phyloP scores from a whole-genome alignment of 2,888 invertebrate genomes.

The Drosophila melanosoma region DNA sequence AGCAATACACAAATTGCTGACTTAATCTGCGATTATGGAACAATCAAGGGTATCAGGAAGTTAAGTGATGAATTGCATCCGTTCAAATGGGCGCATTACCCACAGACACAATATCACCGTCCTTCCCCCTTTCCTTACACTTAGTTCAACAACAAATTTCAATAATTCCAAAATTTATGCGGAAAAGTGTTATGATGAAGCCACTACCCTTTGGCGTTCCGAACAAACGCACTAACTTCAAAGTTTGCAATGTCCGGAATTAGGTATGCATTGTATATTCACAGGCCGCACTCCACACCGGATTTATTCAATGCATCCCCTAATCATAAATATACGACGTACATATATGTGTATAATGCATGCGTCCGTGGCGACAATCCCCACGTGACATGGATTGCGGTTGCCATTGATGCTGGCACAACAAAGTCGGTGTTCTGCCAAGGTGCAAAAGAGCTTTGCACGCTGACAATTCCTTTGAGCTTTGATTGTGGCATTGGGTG shows the following conservation, averaged over 20 bases:
- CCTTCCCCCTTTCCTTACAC: not conserved
- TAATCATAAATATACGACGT: slow-evolving; percentile 20
- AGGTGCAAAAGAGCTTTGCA: slow-evolving; percentile 67
- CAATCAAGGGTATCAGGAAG: slow-evolving; percentile 58
- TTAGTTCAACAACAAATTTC: slow-evolving; percentile 68
- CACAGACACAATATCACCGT: slow-evolving; percentile 9
- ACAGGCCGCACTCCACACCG: slow-evolving; percentile 1
- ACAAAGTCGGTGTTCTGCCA: slow-evolving; percentile 19
- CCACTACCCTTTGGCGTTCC: slow-evolving; percentile 44
- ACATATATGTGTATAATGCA: slow-evolving; percentile 47
- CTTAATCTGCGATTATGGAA: slow-evolving; percentile 54
- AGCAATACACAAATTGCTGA: slow-evolving; percentile 15
- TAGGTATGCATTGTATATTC: slow-evolving; percentile 24
- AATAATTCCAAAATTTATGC: slow-evolving; percentile 77
- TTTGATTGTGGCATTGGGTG: slow-evolving; percentile 46
- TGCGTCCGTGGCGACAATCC: slow-evolving; percentile 48
- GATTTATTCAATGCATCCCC: slow-evolving; percentile 38
- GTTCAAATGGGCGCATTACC: slow-evolving; percentile 31
- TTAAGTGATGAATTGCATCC: slow-evolving; percentile 37
- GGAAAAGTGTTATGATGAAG: slow-evolving; percentile 28
- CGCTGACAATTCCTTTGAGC: slow-evolving; percentile 71
- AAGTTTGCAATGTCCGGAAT: slow-evolving; percentile 52
- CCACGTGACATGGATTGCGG: slow-evolving; percentile 62
- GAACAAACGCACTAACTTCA: slow-evolving; percentile 51
- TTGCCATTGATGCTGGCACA: slow-evolving; percentile 43